phyloP scores from a whole-genome alignment of 2,888 invertebrate species.

The Scotopteryx bipunctaria region DNA sequence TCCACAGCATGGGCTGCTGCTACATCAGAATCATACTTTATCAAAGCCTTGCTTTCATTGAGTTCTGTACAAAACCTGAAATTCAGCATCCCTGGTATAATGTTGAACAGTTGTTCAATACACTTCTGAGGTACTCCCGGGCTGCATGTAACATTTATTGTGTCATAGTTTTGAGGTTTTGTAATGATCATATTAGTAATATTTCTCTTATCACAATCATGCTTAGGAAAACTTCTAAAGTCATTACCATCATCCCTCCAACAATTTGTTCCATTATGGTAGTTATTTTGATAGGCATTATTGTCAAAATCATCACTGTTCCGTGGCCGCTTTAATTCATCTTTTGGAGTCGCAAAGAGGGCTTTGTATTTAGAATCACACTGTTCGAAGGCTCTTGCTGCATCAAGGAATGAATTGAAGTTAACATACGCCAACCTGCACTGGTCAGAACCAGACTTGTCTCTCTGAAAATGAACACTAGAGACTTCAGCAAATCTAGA shows the following conservation, averaged over 20 bases:
- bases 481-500: constrained; percentile 93
- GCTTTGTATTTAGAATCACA: constrained; percentile 94
- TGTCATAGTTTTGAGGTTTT: constrained; percentile 79
- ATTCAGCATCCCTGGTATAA: constrained; percentile 86
- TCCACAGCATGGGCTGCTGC: constrained; percentile 87
- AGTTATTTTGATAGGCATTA: constrained; percentile 16
- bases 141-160: constrained; percentile 88
- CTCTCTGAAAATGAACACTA: constrained; percentile 90
- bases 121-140: constrained; percentile 89
- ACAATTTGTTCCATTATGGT: constrained; percentile 2
- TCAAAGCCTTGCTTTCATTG: constrained; percentile 69
- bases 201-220: constrained; percentile 40
- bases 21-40: constrained; percentile 66
- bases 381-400: constrained; percentile 94
- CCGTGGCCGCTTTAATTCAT: constrained; percentile 66
- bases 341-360: constrained; percentile 95
- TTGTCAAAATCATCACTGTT: constrained; percentile 54
- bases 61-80: constrained; percentile 77
- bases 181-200: constrained; percentile 44
- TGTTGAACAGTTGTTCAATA: constrained; percentile 92
- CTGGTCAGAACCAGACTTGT: constrained; percentile 87
- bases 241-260: constrained; percentile 30
- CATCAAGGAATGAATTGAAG: constrained; percentile 90
- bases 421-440: constrained; percentile 95
- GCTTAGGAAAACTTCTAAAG: constrained; percentile 33